Conservation (phyloP, 2,113 vertebrate genomes). For the Hemiprocne comata region DNA sequence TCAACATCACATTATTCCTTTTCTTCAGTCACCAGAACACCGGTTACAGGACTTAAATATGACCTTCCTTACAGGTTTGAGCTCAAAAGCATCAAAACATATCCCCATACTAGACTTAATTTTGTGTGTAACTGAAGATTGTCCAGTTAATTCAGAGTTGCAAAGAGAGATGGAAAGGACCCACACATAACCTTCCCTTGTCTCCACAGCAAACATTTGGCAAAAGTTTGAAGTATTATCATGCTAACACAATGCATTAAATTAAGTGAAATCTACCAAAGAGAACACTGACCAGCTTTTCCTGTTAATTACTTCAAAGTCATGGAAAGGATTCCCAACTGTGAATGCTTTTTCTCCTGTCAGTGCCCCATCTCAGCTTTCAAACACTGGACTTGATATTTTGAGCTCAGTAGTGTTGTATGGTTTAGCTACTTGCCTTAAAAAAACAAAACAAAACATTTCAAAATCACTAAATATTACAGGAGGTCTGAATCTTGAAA, state of each 20-base stretch:
- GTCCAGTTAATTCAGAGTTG: neutral
- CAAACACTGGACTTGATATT: neutral
- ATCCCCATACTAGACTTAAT: neutral
- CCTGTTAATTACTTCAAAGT: neutral
- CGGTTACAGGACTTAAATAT: neutral
- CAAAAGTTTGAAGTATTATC: neutral
- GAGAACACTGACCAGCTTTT: neutral
- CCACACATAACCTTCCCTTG: neutral
- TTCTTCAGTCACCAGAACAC: neutral
- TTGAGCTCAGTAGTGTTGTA: neutral
- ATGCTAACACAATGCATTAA: neutral
- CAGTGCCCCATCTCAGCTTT: accelerated
- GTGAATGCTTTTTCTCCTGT: neutral
- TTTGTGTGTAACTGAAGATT: neutral
- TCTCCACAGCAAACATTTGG: neutral
- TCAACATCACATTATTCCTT: neutral
- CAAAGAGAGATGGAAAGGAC: neutral
- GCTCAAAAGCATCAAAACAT: neutral
- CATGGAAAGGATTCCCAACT: neutral
- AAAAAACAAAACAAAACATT: no score
- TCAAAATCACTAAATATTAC: neutral
- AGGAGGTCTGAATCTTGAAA: neutral
- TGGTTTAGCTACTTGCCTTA: neutral
- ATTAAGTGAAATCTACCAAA: neutral
- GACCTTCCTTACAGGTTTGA: neutral